Evolutionary conservation across 2,797 vertebrate genomes (phyloP).

Genomic region (Gallirallus australis): DNA sequence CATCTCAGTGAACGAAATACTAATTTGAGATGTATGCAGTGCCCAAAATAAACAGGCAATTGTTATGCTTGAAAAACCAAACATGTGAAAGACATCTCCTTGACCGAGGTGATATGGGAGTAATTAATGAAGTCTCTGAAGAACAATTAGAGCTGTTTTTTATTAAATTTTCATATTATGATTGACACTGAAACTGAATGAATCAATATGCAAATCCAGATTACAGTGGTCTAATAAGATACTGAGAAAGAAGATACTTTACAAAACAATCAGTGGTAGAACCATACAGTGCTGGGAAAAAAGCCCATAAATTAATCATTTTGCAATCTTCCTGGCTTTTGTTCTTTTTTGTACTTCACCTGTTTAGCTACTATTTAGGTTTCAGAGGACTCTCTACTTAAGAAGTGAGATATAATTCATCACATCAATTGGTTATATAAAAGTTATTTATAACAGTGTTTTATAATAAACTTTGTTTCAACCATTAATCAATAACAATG

Average conservation of each 20-base stretch:
- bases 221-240: not conserved
- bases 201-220: slow-evolving; percentile 48
- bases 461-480: not conserved
- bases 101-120: not conserved
- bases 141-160: slow-evolving; percentile 56
- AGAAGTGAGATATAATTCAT: not conserved
- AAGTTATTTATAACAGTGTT: slow-evolving; percentile 14
- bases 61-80: slow-evolving; percentile 16
- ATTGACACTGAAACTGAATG: slow-evolving; percentile 41
- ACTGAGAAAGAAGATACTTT: not conserved
- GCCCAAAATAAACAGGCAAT: not conserved
- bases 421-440: not conserved
- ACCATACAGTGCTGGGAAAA: not conserved
- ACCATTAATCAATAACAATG: not conserved
- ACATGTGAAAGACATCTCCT: slow-evolving; percentile 11
- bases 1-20: slow-evolving; percentile 24
- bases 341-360: not conserved
- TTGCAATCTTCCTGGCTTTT: not conserved
- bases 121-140: slow-evolving; percentile 32
- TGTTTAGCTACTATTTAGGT: not conserved
- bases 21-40: not conserved
- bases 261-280: not conserved
- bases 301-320: not conserved
- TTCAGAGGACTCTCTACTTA: slow-evolving; percentile 15
- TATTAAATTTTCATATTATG: slow-evolving; percentile 34